Evolutionary conservation across 1,140 invertebrate genomes (phyloP).

Genomic region (Sipha flava): DNA sequence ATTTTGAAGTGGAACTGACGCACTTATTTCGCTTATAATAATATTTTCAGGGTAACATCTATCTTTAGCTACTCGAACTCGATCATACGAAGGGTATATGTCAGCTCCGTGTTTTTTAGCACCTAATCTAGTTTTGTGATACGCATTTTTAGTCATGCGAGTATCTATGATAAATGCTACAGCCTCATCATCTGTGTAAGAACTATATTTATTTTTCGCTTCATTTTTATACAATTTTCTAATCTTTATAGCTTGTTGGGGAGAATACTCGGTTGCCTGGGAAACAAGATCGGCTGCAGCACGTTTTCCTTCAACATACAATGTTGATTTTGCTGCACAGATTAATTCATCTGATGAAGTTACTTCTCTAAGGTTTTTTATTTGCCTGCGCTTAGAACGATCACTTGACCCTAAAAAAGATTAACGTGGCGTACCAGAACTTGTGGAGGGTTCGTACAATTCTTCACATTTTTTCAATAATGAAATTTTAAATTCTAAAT

Average conservation of each 20-base stretch:
- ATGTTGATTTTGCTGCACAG: background rate
- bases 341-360: background rate
- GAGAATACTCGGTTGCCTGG: background rate
- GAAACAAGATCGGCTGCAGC: background rate
- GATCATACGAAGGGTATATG: slow-evolving; percentile 2
- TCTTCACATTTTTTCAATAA: background rate
- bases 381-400: background rate
- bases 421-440: background rate
- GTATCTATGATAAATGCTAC: background rate
- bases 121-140: background rate
- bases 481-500: background rate
- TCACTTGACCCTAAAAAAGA: background rate
- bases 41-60: slow-evolving; percentile 9
- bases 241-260: background rate
- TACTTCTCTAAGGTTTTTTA: background rate
- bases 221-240: background rate
- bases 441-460: background rate
- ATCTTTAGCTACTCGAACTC: background rate
- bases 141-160: background rate
- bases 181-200: slow-evolving; percentile 1
- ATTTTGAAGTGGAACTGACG: background rate
- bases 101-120: background rate
- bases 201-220: background rate
- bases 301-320: background rate
- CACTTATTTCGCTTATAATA: background rate